Conservation (phyloP, 35 echinoderm and acorn worm genomes). For the Eucidaris tribuloides region DNA sequence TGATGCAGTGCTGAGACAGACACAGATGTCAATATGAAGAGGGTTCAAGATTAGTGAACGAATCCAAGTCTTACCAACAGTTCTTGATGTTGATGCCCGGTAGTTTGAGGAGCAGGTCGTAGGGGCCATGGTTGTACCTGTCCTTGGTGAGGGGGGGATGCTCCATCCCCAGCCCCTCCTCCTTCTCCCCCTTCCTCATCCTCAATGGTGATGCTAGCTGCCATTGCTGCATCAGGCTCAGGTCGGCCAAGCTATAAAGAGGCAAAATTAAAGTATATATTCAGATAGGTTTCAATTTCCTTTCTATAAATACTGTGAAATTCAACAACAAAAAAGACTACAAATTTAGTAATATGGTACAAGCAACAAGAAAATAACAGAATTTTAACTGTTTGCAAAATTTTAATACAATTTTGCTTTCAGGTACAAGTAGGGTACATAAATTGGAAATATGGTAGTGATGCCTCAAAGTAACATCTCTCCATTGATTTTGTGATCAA, state of each 20-base stretch:
- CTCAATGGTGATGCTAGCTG: slow-evolving; percentile 70
- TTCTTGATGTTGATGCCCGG: slow-evolving; percentile 89
- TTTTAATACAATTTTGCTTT: too few species aligned
- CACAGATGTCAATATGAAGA: neutral
- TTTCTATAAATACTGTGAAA: too few species aligned
- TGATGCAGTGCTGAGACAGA: neutral
- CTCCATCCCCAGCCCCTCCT: neutral
- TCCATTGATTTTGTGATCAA: too few species aligned
- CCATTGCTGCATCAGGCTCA: slow-evolving; percentile 76
- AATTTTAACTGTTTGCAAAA: too few species aligned
- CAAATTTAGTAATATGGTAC: too few species aligned
- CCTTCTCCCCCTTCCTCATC: slow-evolving; percentile 22
- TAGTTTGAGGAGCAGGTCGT: slow-evolving; percentile 91
- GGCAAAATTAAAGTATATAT: too few species aligned
- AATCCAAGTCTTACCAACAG: slow-evolving; percentile 55
- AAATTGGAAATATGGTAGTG: too few species aligned
- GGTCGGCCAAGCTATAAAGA: slow-evolving; percentile 60
- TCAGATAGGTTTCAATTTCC: too few species aligned
- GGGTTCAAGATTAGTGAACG: neutral
- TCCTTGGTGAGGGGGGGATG: slow-evolving; percentile 10
- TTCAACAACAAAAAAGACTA: too few species aligned
- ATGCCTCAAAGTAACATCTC: too few species aligned
- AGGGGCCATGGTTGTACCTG: slow-evolving; percentile 87
- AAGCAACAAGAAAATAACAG: too few species aligned
- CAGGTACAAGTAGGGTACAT: too few species aligned